A percentile compares a stretch with the other conserved stretches of the same genome.
Evolutionary conservation across 2,888 invertebrate genomes (phyloP).

Genomic region (Oscheius onirici): DNA sequence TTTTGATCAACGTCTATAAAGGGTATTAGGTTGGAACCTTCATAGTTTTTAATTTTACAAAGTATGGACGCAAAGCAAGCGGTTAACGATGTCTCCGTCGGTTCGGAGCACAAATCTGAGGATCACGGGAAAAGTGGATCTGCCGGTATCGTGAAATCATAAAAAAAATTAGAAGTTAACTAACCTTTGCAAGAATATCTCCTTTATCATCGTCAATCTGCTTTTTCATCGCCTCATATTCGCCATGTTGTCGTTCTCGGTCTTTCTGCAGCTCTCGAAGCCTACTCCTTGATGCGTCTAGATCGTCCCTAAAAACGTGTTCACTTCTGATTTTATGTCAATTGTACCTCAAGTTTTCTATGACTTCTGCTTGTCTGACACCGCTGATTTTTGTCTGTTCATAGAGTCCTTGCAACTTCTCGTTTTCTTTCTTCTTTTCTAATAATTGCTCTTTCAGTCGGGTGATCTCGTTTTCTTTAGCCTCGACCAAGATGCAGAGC

Average conservation of each 20-base stretch:
- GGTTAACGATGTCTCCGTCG: too few relatives aligned
- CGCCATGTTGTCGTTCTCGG: slow-evolving; percentile 17
- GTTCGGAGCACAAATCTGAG: too few relatives aligned
- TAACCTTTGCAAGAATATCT: slow-evolving; percentile 39
- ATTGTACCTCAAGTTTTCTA: slow-evolving; percentile 42
- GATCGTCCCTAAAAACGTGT: slow-evolving; percentile 43
- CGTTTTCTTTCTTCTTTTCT: slow-evolving; percentile 31
- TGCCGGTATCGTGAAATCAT: too few relatives aligned
- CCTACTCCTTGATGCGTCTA: slow-evolving; percentile 37
- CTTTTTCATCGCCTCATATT: slow-evolving; percentile 23
- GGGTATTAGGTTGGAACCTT: too few relatives aligned
- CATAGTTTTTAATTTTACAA: too few relatives aligned
- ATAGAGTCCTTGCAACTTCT: slow-evolving; percentile 38
- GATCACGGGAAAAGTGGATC: too few relatives aligned
- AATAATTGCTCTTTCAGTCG: slow-evolving; percentile 39
- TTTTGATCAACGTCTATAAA: too few relatives aligned
- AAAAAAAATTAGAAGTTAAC: too few relatives aligned
- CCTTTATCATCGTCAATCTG: slow-evolving; percentile 42
- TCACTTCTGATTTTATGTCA: background rate
- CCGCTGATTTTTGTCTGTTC: slow-evolving; percentile 38
- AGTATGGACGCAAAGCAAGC: too few relatives aligned
- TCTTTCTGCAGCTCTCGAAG: slow-evolving; percentile 15
- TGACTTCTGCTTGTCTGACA: slow-evolving; percentile 47
- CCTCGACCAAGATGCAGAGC: slow-evolving; percentile 42
- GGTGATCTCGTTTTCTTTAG: slow-evolving; percentile 47